Percentiles rank a stretch among this genome's conserved stretches.
phyloP scores from a whole-genome alignment of 2,888 invertebrate genomes.

The Eupithecia inturbata region DNA sequence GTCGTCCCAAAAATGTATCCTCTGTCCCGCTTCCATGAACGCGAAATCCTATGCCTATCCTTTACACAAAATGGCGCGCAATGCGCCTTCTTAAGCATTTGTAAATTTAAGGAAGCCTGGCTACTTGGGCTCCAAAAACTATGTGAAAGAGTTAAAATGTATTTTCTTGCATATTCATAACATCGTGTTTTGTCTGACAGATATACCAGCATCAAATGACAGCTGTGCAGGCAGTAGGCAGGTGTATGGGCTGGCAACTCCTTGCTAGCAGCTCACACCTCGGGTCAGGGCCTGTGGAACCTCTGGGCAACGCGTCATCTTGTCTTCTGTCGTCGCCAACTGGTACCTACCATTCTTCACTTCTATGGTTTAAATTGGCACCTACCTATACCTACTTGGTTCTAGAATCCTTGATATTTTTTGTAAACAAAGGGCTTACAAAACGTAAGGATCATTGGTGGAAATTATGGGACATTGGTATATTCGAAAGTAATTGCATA shows the following conservation, averaged over 20 bases:
- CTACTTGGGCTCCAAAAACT: background rate
- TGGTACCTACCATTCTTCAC: constrained; percentile 80
- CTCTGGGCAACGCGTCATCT: constrained; percentile 95
- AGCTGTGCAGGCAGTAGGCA: constrained; percentile 94
- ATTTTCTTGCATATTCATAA: constrained; percentile 7
- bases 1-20: no score
- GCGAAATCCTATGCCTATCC: no score
- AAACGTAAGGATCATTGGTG: background rate
- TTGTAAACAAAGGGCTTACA: background rate
- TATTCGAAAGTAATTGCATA: background rate
- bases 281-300: constrained; percentile 95
- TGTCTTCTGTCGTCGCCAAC: constrained; percentile 95
- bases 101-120: background rate
- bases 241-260: constrained; percentile 98
- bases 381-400: background rate
- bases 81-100: no score
- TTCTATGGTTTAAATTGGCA: background rate
- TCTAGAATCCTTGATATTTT: background rate
- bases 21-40: no score
- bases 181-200: constrained; percentile 65
- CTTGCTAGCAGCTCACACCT: constrained; percentile 94
- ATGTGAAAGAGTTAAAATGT: background rate
- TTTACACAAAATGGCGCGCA: no score
- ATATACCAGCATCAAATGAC: constrained; percentile 98
- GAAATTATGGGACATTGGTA: background rate